A percentile compares a stretch with the other conserved stretches of the same genome.
These are phyloP conservation scores for Thysanoteuthis rhombus DNA, from an alignment of 2,888 invertebrate species.

Conservation along the genomic window DNA sequence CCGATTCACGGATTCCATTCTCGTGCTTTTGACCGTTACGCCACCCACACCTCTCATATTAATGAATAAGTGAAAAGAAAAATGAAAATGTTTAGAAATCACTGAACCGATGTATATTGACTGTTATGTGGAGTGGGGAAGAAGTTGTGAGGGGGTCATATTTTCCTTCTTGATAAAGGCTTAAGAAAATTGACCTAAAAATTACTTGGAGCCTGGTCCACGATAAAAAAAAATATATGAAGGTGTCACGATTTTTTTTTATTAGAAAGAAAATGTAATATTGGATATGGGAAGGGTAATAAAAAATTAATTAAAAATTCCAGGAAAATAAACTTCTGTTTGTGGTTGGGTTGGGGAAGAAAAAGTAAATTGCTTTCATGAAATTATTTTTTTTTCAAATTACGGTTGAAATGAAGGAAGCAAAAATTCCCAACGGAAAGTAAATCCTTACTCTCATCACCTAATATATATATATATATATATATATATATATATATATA, in stretches of 20 bases:
- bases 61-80: too few species aligned
- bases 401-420: background rate
- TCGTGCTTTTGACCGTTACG: too few species aligned
- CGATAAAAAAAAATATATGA: too few species aligned
- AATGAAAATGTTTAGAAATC: background rate
- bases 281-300: background rate
- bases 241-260: background rate
- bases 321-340: background rate
- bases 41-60: fast-evolving
- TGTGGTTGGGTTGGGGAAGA: background rate
- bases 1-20: too few species aligned
- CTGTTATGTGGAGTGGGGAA: background rate
- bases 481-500: too few species aligned
- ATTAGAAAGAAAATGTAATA: too few species aligned
- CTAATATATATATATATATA: too few species aligned
- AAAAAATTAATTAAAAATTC: background rate
- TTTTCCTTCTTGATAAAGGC: background rate
- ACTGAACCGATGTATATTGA: background rate
- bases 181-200: background rate
- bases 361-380: background rate
- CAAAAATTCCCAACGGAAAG: background rate
- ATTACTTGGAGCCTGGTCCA: background rate
- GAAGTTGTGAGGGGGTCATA: background rate
- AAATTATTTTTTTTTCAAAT: background rate
- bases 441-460: too few species aligned